Base-by-base conservation (phyloP, 2,888 invertebrate genomes). In the Ganaspis brasiliensis region DNA sequence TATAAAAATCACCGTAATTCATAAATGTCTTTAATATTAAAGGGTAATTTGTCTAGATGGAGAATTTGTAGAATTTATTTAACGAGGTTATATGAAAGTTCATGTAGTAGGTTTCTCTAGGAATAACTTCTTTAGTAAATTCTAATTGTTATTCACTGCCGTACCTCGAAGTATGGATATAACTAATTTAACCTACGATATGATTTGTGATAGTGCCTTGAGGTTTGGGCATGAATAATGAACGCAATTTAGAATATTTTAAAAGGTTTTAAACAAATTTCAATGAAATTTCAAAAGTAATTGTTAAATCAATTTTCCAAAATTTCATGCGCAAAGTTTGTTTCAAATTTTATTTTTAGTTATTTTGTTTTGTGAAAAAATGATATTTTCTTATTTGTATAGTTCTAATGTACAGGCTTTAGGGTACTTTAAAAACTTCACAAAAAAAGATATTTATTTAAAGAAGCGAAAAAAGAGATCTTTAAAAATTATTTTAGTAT, bases 31-130 rank as follows among this genome's bases (percentile, higher is more conserved):
- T 6, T 31, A n/a, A n/a, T n/a, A 31, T 31, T 31, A 4, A 31
- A 1, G 45, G n/a, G 45, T 14, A 45, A 45, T 45, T 45, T 45
- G 45, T 45, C 45, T 14, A 45, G 14, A 45, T 14, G 45, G 45
- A 45, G 14, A 45, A 45, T 45, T 45, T 45, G 31, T 63, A 26
- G 63, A 24, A 35, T 59, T 57, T 40, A 73, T 26, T 73, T 73
- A 61, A 52, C 19, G 31, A 57, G 57, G 24, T 57, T 57, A 26
- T 57, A 14, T 26, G 26, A 1, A 57, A 57, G 26, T 57, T 57
- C 26, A 26, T 57, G 14, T n/a, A 57, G 57, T 57, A 26, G 26
- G n/a, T 57, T 57, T 57, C 57, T 5, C 37, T 37, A 61, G 21
- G 19, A 61, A 61, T 10, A 37, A 61, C 35, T 19, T 16, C 14